These are phyloP conservation scores for Siderastrea radians DNA, from an alignment of 92 coral and sea anemone genomes.

Conservation along the genomic window DNA sequence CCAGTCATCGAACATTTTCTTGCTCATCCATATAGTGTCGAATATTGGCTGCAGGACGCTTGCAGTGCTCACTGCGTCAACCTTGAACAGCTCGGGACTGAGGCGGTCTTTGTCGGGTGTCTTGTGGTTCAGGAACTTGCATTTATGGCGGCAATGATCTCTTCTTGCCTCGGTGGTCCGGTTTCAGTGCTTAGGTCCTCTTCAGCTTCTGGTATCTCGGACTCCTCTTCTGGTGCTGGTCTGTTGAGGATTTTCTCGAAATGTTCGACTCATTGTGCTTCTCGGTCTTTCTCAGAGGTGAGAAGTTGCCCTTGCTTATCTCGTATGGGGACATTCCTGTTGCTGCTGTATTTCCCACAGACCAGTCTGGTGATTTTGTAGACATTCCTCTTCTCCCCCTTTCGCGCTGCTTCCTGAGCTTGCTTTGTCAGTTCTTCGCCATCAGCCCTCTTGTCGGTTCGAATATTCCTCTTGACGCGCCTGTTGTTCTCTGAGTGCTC, in stretches of 20 bases:
- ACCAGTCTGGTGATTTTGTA: neutral
- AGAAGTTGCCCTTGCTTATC: conserved; percentile 13
- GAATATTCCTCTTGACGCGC: too few species aligned
- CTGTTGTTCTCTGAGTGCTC: too few species aligned
- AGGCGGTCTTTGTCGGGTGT: conserved; percentile 16
- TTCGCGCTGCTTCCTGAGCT: too few species aligned
- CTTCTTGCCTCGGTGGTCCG: too few species aligned
- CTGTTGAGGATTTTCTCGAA: too few species aligned
- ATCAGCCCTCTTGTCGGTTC: too few species aligned
- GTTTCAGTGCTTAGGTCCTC: too few species aligned
- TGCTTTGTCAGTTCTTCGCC: too few species aligned
- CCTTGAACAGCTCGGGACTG: neutral
- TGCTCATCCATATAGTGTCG: conserved; percentile 1
- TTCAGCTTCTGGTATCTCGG: too few species aligned
- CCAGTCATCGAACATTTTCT: conserved; percentile 7
- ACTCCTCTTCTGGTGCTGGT: too few species aligned
- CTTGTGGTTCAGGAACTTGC: conserved; percentile 9
- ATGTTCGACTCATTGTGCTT: neutral
- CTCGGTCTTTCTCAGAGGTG: conserved; percentile 17
- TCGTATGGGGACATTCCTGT: conserved; percentile 7
- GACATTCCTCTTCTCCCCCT: too few species aligned
- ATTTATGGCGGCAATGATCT: neutral
- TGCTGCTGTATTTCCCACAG: neutral
- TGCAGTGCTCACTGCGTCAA: conserved; percentile 3
- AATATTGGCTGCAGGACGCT: neutral